Evolutionary conservation across 2,888 invertebrate species (phyloP), one percentile per base, ranked within the genome.

Genomic region (Mimumesa dahlbomi): DNA sequence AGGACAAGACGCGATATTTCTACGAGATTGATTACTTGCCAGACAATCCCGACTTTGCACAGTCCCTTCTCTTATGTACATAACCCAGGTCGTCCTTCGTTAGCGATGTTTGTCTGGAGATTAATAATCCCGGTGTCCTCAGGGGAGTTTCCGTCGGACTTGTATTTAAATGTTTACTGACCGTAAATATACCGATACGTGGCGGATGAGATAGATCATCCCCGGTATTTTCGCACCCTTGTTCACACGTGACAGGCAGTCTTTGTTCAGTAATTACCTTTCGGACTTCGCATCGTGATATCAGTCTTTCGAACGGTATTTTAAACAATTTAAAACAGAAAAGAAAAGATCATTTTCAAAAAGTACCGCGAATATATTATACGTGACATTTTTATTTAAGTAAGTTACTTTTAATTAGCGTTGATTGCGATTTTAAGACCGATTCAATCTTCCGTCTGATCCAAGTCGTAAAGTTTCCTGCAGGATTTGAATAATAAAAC

Each of bases 61-160:
- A 21, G 58, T 58, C 56, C 50, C 22, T 53, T 18, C 53, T 54
- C 62, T 74, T 71, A 52, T 62, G 62, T 67, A 58, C 74, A 58
- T 38, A 75, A 50, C 54, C 53, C 22, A 48, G 57, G 29, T 54
- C 63, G 57, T 52, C 67, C 64, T 75, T 75, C 75, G 75, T 75
- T 75, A 75, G 75, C 49, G 57, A 46, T 53, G 71, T 74, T 75
- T 75, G 71, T 58, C 46, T n/a, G 45, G 49, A 56, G 74, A 75
- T 75, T 74, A 75, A 67, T 75, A 75, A 67, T 66, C 58, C 74
- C 16, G n/a, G 36, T 52, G 25, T 52, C 50, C 59, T 40, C 22
- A 25, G 13, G 3, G 16, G 36, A 46, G 52, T 62, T 43, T 59
- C 22, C 57, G 56, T 61, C 29, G 58, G 36, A 66, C 54, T 56